Base-by-base conservation (phyloP, 2,888 invertebrate genomes). In the Caenorhabditis plicata region DNA sequence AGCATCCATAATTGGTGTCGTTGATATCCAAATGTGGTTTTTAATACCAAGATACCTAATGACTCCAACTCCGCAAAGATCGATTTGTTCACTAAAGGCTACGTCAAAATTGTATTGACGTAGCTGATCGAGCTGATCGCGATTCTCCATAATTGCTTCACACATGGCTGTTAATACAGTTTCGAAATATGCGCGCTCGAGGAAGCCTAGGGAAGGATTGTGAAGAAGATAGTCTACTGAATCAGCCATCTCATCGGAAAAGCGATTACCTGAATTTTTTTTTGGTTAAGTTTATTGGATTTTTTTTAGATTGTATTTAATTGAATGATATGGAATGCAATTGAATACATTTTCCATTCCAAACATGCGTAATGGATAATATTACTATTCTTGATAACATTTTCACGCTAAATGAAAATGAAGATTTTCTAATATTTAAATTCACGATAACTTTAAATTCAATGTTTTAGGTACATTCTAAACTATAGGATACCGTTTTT, bases 1-100 rank as follows among this genome's bases (percentile, higher is more conserved):
- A 7, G 68, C 68, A 33, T 77, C 77, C 64, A 74, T 71, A 4
- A 77, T 57, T 15, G 74, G 70, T 2, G 76, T 77, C 0, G 77
- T 78, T 13, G 72, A 71, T 27, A 74, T 68, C 77, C 73, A 78
- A 17, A 77, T 49, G 35, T 72, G 71, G 19, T 71, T 70, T 13
- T 63, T 47, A 48, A 76, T 73, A 13, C 64, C 76, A 26, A 78
- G 56, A 45, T 70, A 69, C 36, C 65, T 50, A 23, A 68, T 55
- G 17, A 74, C 51, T 41, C 74, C 76, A 36, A 70, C 49, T 31
- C 67, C 71, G 41, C 77, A 77, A 11, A 73, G 44, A 39, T 78
- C 78, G 39, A 73, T 62, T 48, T 73, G 72, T 47, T 78, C 74
- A 25, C 64, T 61, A 48, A 78, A 70, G 8, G 73, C 75, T 11